These are phyloP conservation scores for Mizuhopecten yessoensis DNA, from an alignment of 1,140 invertebrate genomes.

Conservation along the genomic window DNA sequence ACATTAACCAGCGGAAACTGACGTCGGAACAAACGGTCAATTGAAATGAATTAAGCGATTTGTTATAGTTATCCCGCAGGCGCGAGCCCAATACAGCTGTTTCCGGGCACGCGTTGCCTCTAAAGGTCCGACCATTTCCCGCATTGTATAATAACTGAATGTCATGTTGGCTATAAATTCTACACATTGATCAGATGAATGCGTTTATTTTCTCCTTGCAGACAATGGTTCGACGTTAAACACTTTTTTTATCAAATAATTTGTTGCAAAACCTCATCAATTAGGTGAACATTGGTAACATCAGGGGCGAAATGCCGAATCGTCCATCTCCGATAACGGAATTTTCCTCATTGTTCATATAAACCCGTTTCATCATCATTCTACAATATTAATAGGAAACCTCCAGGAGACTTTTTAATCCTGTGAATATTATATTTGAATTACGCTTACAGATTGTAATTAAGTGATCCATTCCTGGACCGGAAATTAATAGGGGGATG, in stretches of 20 bases:
- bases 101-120: neutral
- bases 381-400: neutral
- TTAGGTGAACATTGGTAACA: neutral
- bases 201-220: neutral
- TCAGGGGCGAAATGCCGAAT: too few relatives aligned
- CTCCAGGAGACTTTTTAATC: neutral
- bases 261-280: neutral
- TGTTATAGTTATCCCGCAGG: neutral
- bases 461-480: neutral
- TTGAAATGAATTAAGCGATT: neutral
- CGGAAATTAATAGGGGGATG: neutral
- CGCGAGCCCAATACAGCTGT: neutral
- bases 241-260: neutral
- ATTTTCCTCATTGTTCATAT: neutral
- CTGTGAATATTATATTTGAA: neutral
- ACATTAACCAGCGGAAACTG: neutral
- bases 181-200: neutral
- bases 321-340: neutral
- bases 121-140: neutral
- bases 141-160: neutral
- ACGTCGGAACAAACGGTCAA: neutral
- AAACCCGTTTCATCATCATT: neutral
- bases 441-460: neutral
- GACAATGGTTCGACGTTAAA: too few relatives aligned
- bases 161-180: neutral